A percentile compares a stretch with the other conserved stretches of the same genome.
phyloP scores from a whole-genome alignment of 1,140 invertebrate species.

The Pemphigus obesinymphae region DNA sequence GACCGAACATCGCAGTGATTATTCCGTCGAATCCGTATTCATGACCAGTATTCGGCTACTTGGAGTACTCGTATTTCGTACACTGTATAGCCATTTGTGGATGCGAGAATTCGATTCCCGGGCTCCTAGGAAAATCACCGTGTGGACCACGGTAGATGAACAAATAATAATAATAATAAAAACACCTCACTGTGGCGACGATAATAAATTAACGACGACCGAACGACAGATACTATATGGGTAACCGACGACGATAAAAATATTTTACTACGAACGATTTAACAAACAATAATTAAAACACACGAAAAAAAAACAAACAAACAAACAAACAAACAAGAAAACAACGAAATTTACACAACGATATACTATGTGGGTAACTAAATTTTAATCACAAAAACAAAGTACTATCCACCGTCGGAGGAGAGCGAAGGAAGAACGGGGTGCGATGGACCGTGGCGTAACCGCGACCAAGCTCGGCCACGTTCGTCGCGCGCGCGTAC shows the following conservation, averaged over 20 bases:
- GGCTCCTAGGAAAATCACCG: background rate
- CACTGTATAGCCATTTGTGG: background rate
- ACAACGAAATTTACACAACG: background rate
- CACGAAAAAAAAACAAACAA: background rate
- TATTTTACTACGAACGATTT: background rate
- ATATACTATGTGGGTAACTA: background rate
- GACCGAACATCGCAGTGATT: conserved; percentile 11
- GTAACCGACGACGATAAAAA: background rate
- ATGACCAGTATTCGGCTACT: background rate
- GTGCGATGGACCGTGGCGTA: background rate
- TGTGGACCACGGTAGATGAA: too few species aligned
- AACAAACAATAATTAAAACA: background rate
- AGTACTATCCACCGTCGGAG: background rate
- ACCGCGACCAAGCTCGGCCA: background rate
- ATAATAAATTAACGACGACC: too few species aligned
- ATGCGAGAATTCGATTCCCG: background rate
- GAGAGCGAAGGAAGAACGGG: background rate
- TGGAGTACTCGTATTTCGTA: background rate
- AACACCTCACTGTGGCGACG: too few species aligned
- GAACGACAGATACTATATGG: too few species aligned
- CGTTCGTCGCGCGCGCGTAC: background rate
- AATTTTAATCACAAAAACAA: background rate
- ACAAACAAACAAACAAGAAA: background rate
- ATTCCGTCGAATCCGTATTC: background rate
- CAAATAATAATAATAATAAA: too few species aligned